A percentile compares a stretch with the other conserved stretches of the same genome.
Evolutionary conservation across 2,888 invertebrate genomes (phyloP).

Genomic region (Amaurobius ferox): DNA sequence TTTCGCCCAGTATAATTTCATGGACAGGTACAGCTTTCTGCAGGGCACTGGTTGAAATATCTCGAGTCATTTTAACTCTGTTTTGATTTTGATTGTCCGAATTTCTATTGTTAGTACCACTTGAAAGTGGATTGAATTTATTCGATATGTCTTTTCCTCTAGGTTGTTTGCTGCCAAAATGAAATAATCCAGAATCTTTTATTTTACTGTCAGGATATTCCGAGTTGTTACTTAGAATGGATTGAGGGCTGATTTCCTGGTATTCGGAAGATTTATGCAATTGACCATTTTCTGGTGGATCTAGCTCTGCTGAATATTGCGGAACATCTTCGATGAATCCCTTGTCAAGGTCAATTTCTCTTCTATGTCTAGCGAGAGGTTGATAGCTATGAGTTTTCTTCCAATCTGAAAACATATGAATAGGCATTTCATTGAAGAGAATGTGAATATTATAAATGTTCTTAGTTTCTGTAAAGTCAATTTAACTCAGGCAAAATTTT

Average conservation of each 20-base stretch:
- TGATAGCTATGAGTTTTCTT: slow-evolving; percentile 54
- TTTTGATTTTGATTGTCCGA: neutral
- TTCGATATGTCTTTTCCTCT: neutral
- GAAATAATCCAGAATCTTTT: neutral
- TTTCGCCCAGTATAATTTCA: slow-evolving; percentile 31
- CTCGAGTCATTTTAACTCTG: neutral
- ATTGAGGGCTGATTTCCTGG: neutral
- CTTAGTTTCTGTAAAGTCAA: too few species aligned
- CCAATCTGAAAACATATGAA: slow-evolving; percentile 27
- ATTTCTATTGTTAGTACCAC: neutral
- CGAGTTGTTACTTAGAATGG: neutral
- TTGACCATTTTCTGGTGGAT: neutral
- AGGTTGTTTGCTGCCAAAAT: neutral
- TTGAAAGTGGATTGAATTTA: neutral
- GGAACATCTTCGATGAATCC: neutral
- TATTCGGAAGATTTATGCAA: too few species aligned
- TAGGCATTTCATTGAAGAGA: too few species aligned
- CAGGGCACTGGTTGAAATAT: neutral
- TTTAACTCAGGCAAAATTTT: neutral
- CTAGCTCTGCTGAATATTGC: neutral
- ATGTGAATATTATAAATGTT: too few species aligned
- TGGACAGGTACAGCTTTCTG: slow-evolving; percentile 24
- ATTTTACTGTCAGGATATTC: neutral
- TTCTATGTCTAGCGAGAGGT: slow-evolving; percentile 38
- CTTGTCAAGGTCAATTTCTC: slow-evolving; percentile 9